Base-by-base conservation (phyloP, 1,140 invertebrate species). In the Drosophila serrata region DNA sequence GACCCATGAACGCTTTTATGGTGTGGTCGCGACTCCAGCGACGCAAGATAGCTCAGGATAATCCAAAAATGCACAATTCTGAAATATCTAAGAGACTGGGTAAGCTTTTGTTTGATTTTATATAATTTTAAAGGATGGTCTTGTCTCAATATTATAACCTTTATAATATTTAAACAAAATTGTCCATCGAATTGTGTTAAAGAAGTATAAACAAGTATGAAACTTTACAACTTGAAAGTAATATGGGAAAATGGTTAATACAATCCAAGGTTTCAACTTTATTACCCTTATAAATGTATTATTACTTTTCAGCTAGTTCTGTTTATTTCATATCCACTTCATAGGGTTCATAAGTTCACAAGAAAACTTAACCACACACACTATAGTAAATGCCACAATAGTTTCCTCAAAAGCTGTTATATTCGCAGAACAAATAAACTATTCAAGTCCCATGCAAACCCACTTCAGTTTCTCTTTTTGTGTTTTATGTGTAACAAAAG, bases 31-130 rank as follows among this genome's bases (percentile, higher is more conserved):
- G 97, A 43, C 93, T 97, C 42, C 97, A 98, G 86, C 93, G 97
- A 53, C 94, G 97, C 62, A 98, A 99, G 93, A 99, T 99, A 81
- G 98, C 98, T 0, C 97, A 98, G 92, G 98, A 99, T 82, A 99
- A 99, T 93, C 98, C 98, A 1, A 99, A 99, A 94, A 99, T 99
- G 98, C 98, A 99, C 94, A 99, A 99, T 93, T 98, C 98, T 0
- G 98, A 99, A 93, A 99, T 99, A 70, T 98, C 97, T 22, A 99
- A 99, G 93, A 93, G 98, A 92, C 95, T 99, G 40, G 98, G 96
- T 97, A 75, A 95, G 96, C 60, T n/a, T n/a, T 7, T 17, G 3
- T 3, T 8, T 29, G 6, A 53, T 35, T 0, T 7, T 15, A 3
- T 22, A 22, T 5, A 11, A 9, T 6, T 2, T 3, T 35, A 53